These are phyloP conservation scores for Drosophila teissieri DNA, from an alignment of 1,140 invertebrate genomes.

Conservation along the genomic window DNA sequence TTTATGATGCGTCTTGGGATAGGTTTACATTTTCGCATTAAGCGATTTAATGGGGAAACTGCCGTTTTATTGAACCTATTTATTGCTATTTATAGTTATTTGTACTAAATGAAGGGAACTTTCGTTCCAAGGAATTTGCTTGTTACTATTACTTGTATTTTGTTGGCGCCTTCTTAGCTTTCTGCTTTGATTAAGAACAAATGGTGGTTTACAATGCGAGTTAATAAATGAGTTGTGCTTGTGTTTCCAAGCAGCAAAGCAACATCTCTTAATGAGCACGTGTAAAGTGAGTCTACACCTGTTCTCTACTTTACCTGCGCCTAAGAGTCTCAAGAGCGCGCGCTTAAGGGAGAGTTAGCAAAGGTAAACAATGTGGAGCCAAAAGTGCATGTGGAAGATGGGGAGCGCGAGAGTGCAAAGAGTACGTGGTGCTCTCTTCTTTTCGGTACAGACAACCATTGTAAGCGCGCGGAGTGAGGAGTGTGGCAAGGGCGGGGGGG, in stretches of 20 bases:
- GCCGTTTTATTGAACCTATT: conserved; percentile 20
- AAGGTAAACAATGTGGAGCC: conserved; percentile 66
- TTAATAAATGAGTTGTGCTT: no score
- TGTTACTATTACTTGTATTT: not conserved
- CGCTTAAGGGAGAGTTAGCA: conserved; percentile 33
- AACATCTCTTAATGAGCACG: conserved; percentile 11
- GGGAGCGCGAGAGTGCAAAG: conserved; percentile 18
- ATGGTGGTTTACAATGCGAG: no score
- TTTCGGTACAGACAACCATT: conserved; percentile 24
- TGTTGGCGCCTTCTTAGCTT: not conserved
- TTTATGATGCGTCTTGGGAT: not conserved
- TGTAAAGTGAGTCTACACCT: conserved; percentile 37
- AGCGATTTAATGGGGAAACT: not conserved
- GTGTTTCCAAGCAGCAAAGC: no score
- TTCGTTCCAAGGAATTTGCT: not conserved
- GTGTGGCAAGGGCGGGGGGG: not conserved
- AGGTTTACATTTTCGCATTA: not conserved
- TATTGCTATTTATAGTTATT: conserved; percentile 25
- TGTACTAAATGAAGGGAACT: conserved; percentile 3
- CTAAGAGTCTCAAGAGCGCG: conserved; percentile 31
- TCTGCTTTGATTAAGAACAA: not conserved
- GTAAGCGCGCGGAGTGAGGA: conserved; percentile 6
- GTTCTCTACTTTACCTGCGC: conserved; percentile 5
- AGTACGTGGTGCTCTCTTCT: conserved; percentile 16
- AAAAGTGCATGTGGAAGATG: conserved; percentile 30